Percentiles rank a stretch among this genome's conserved stretches.
phyloP scores from a whole-genome alignment of 2,888 invertebrate species.

The Anodontia alba region DNA sequence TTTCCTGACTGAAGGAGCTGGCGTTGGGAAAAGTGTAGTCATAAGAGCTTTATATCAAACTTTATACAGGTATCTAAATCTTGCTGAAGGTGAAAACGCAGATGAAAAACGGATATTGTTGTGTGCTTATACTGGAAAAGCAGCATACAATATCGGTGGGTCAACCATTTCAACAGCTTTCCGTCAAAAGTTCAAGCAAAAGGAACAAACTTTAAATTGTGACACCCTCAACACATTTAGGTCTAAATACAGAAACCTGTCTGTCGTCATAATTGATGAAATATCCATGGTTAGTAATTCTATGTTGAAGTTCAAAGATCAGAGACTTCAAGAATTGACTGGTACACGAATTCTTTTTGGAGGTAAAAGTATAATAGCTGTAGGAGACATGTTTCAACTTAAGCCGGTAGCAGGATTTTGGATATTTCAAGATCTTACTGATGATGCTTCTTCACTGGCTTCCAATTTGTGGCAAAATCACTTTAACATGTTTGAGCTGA shows the following conservation, averaged over 20 bases:
- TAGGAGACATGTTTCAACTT: too few species aligned
- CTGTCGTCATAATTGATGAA: conserved; percentile 55
- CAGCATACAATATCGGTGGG: conserved; percentile 56
- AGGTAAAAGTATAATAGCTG: too few species aligned
- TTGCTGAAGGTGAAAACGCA: conserved; percentile 48
- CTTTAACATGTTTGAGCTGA: too few species aligned
- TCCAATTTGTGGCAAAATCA: too few species aligned
- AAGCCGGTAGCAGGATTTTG: too few species aligned
- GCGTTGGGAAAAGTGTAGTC: too few species aligned
- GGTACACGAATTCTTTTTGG: too few species aligned
- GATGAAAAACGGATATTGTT: conserved; percentile 53
- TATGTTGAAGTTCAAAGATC: too few species aligned
- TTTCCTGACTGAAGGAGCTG: conserved; percentile 15
- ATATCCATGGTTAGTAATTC: conserved; percentile 47
- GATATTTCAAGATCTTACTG: too few species aligned
- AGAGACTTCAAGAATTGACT: too few species aligned
- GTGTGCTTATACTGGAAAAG: conserved; percentile 56
- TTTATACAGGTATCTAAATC: conserved; percentile 18
- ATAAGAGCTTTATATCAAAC: too few species aligned
- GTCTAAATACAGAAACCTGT: conserved; percentile 51
- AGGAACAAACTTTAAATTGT: conserved; percentile 35
- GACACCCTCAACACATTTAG: conserved; percentile 50
- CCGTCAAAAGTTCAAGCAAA: conserved; percentile 39
- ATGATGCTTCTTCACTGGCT: too few species aligned
- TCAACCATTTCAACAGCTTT: conserved; percentile 51